Evolutionary conservation across 1,140 invertebrate genomes (phyloP).

Genomic region (Zaprionus inermis): DNA sequence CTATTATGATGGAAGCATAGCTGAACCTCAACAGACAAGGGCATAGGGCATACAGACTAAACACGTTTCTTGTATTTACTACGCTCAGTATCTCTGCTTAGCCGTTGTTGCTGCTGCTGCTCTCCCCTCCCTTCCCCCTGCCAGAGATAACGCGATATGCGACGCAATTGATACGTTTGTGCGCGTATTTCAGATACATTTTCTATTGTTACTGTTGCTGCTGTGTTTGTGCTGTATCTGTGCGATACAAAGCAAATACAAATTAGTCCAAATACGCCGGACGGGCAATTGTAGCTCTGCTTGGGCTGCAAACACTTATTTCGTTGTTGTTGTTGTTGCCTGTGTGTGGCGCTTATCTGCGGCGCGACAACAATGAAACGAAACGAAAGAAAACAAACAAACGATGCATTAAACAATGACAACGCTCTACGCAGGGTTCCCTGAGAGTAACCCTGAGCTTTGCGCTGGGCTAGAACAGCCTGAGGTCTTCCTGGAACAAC

Average conservation of each 20-base stretch:
- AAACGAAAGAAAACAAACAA: constrained; percentile 64
- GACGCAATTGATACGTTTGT: constrained; percentile 60
- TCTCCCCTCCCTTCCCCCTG: constrained; percentile 33
- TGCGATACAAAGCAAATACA: constrained; percentile 57
- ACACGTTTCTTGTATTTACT: constrained; percentile 3
- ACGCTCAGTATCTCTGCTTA: constrained; percentile 45
- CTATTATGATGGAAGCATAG: constrained; percentile 26
- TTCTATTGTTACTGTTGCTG: constrained; percentile 15
- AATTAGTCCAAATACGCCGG: constrained; percentile 66
- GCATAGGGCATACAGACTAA: constrained; percentile 40
- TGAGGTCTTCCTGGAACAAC: neutral
- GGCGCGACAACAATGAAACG: constrained; percentile 59
- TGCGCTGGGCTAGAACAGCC: neutral
- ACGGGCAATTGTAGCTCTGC: constrained; percentile 43
- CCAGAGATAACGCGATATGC: constrained; percentile 61
- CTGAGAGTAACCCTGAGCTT: neutral
- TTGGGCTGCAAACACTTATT: constrained; percentile 16
- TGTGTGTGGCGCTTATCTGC: constrained; percentile 50
- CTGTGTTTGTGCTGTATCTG: constrained; percentile 50
- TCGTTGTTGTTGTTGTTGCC: constrained; percentile 38
- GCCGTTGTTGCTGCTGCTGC: constrained; percentile 43
- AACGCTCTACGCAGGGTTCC: neutral
- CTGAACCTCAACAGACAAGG: constrained; percentile 31
- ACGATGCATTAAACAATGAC: constrained; percentile 45
- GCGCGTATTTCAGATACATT: constrained; percentile 28